Base-by-base conservation (phyloP, 2,888 invertebrate genomes). In the Melolontha melolontha region DNA sequence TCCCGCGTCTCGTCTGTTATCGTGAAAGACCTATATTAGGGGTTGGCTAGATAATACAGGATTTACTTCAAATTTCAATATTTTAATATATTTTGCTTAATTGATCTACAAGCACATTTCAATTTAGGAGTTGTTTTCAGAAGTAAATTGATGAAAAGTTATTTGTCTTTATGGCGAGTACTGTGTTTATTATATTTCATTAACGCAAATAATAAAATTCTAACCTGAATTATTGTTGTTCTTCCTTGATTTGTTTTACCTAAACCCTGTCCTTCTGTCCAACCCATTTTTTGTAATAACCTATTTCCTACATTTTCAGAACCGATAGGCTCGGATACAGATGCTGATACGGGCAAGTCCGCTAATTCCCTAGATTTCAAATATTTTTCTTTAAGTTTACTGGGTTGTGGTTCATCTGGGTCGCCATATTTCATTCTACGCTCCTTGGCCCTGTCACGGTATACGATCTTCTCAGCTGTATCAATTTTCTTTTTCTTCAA, bases 231-330 rank as follows among this genome's bases (percentile, higher is more conserved):
- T 54, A 97, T 97, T 64, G 93, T 94, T 22, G 95, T 94, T 76
- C 96, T 87, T 11, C 96, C 98, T 83, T 98, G 98, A 80, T 96
- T 96, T 64, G 90, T 88, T 81, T 94, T 94, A 0, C 99, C 98
- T 17, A 99, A 85, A 0, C 99, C 99, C 85, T 95, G 92, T 0
- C 99, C 99, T 80, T 96, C 96, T 5, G 93, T 93, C 99, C 99
- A 99, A 4, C 99, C 99, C 99, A 99, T 99, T 84, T 96, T 97
- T 83, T 98, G 97, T 72, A 99, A 83, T 82, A 99, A 87, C 79
- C 95, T 93, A 80, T 94, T 98, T 6, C 98, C 99, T 68, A 98
- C 94, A 76, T 97, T 97, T 74, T 94, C 96, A 0, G 93, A 90
- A 75, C 94, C 87, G 77, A 96, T 87, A 69, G 93, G 87, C 81